A percentile compares a stretch with the other conserved stretches of the same genome.
Conservation (phyloP, 2,797 vertebrate species). For the Chelon labrosus region DNA sequence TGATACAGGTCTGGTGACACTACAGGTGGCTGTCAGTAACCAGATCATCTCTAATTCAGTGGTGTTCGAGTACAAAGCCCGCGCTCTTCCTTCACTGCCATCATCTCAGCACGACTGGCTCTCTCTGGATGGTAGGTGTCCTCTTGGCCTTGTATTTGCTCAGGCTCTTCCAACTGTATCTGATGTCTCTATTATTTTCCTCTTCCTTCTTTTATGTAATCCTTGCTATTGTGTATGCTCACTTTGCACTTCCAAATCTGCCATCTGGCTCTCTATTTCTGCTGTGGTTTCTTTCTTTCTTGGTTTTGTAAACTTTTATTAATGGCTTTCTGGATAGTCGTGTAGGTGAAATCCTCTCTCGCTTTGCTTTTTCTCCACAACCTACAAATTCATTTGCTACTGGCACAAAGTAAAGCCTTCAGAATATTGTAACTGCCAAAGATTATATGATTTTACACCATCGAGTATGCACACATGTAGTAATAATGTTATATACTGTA, state of each 20-base stretch:
- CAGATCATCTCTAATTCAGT: slow-evolving; percentile 99
- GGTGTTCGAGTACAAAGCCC: slow-evolving; percentile 99
- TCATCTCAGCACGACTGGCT: slow-evolving; percentile 99
- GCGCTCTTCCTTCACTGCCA: slow-evolving; percentile 95
- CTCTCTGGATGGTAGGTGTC: slow-evolving; percentile 93
- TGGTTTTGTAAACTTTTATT: slow-evolving; percentile 28
- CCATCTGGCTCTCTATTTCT: slow-evolving; percentile 1
- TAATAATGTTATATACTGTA: background rate
- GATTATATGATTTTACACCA: background rate
- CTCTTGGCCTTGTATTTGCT: background rate
- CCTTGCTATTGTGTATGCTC: slow-evolving; percentile 1
- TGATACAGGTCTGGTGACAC: slow-evolving; percentile 97
- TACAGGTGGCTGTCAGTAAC: slow-evolving; percentile 98
- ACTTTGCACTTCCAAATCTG: background rate
- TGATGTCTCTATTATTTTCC: background rate
- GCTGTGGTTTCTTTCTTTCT: background rate
- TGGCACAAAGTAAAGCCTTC: background rate
- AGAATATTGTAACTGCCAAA: background rate
- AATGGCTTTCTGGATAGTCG: slow-evolving; percentile 22
- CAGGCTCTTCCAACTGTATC: background rate
- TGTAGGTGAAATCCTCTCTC: slow-evolving; percentile 7
- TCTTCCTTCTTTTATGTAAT: background rate
- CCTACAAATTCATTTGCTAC: slow-evolving; percentile 2
- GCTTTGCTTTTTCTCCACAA: slow-evolving; percentile 17
- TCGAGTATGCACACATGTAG: background rate